Conservation (phyloP, 1,140 invertebrate genomes). For the Drosophila baimaii region DNA sequence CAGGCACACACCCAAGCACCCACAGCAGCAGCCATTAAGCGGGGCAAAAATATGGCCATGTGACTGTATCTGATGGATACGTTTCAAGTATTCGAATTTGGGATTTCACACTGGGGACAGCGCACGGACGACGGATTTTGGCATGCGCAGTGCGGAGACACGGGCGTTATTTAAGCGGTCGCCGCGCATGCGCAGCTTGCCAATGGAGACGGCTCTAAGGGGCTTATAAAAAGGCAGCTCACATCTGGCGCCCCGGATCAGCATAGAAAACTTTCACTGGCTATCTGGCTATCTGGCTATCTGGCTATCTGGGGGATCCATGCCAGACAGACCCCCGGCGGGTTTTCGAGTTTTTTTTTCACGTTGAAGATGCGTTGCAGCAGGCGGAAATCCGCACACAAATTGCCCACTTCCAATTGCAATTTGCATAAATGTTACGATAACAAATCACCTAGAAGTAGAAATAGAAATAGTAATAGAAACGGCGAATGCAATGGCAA, state of each 20-base stretch:
- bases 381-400: constrained; percentile 64
- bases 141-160: constrained; percentile 65
- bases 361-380: constrained; percentile 50
- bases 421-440: constrained; percentile 76
- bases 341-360: constrained; percentile 15
- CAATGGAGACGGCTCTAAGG: constrained; percentile 38
- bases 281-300: constrained; percentile 31
- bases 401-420: constrained; percentile 65
- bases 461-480: not conserved
- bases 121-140: constrained; percentile 37
- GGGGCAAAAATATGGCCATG: constrained; percentile 45
- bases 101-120: constrained; percentile 28
- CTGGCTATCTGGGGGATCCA: constrained; percentile 8
- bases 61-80: constrained; percentile 51
- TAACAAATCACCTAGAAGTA: constrained; percentile 59
- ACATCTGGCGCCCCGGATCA: constrained; percentile 38
- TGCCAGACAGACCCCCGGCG: not conserved
- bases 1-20: not conserved
- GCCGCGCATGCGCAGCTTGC: constrained; percentile 70
- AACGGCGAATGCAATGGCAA: not conserved
- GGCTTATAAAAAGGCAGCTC: constrained; percentile 39
- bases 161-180: constrained; percentile 61
- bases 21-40: not conserved
- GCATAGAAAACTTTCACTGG: constrained; percentile 79
- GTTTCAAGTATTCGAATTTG: constrained; percentile 4